A percentile compares a stretch with the other conserved stretches of the same genome.
Evolutionary conservation across 2,888 invertebrate genomes (phyloP).

Genomic region (Drosophila sordidapex): DNA sequence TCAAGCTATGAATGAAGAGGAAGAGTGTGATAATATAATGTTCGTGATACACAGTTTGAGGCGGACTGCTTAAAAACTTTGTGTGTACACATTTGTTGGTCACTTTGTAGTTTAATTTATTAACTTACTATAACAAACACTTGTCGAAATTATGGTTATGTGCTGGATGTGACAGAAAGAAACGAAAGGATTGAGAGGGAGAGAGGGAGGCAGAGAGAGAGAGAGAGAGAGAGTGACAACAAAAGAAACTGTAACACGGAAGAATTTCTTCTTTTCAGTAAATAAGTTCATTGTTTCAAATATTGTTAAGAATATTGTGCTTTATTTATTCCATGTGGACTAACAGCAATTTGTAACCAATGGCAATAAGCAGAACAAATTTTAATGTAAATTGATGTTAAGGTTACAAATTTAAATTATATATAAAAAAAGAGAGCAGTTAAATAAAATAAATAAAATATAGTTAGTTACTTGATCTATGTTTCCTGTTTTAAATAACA

Average conservation of each 20-base stretch:
- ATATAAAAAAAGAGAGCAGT: neutral
- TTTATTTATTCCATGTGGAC: neutral
- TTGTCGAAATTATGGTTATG: neutral
- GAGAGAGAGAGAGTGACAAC: neutral
- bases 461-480: neutral
- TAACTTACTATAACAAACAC: constrained; percentile 19
- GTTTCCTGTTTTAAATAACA: neutral
- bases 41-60: neutral
- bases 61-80: constrained; percentile 1
- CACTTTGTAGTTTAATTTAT: constrained; percentile 23
- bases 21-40: constrained; percentile 3
- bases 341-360: neutral
- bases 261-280: neutral
- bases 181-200: neutral
- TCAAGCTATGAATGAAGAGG: neutral
- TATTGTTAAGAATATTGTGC: neutral
- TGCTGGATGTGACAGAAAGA: neutral
- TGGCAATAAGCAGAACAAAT: neutral
- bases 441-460: neutral
- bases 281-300: neutral
- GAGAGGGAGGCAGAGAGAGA: neutral
- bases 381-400: neutral
- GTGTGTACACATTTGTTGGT: constrained; percentile 13
- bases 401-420: neutral
- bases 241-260: neutral